Evolutionary conservation across 2,797 vertebrate genomes (phyloP).

Genomic region (Cercopithecus mitis): DNA sequence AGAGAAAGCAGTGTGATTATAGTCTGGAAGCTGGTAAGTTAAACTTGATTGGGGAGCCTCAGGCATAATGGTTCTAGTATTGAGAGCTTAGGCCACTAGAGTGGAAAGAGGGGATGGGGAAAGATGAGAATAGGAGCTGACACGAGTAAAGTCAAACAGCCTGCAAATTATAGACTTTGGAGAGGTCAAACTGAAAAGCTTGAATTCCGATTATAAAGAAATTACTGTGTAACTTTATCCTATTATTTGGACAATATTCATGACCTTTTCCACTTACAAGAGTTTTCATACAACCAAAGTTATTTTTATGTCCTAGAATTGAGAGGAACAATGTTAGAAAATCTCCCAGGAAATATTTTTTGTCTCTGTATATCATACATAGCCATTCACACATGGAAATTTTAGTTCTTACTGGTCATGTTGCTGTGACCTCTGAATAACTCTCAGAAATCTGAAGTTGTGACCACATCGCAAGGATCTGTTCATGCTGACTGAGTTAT

Average conservation of each 20-base stretch:
- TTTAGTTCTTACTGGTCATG: neutral
- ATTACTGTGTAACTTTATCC: neutral
- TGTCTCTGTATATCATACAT: neutral
- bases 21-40: neutral
- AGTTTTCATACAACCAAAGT: neutral
- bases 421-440: neutral
- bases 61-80: neutral
- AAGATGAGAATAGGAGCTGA: neutral
- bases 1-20: neutral
- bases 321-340: constrained; percentile 1
- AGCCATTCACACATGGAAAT: neutral
- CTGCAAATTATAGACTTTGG: neutral
- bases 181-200: neutral
- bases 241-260: neutral
- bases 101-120: neutral
- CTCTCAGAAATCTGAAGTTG: neutral
- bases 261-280: neutral
- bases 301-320: neutral
- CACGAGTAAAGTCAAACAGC: neutral
- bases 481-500: neutral
- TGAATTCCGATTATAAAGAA: neutral
- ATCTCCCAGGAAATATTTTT: neutral
- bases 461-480: neutral
- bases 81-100: neutral
- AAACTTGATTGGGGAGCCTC: neutral